These are phyloP conservation scores for Ecliptopera silaceata DNA, from an alignment of 2,888 invertebrate species.

Conservation along the genomic window DNA sequence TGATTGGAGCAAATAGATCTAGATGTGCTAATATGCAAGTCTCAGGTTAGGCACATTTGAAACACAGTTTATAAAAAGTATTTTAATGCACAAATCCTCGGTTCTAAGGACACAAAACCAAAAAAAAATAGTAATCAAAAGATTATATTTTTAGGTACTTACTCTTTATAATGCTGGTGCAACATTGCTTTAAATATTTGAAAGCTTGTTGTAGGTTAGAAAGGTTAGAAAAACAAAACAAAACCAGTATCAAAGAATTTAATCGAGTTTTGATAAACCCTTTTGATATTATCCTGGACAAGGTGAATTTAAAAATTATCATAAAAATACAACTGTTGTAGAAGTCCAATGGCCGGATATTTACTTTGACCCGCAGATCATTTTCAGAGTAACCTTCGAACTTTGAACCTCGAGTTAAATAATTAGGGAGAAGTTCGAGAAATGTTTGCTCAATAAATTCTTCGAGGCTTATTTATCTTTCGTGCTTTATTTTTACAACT, in stretches of 20 bases:
- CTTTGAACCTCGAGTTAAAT: constrained; percentile 26
- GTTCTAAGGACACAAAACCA: too few relatives aligned
- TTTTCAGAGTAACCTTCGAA: constrained; percentile 19
- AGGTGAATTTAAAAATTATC: not conserved
- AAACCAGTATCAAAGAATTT: too few relatives aligned
- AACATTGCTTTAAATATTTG: too few relatives aligned
- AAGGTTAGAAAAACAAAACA: too few relatives aligned
- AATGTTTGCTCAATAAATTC: constrained; percentile 21
- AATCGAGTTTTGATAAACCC: not conserved
- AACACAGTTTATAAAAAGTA: too few relatives aligned
- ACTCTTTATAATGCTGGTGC: too few relatives aligned
- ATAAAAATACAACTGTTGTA: constrained; percentile 20
- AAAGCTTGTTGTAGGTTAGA: too few relatives aligned
- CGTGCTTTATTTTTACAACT: constrained; percentile 17
- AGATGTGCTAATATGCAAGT: too few relatives aligned
- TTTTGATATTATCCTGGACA: not conserved
- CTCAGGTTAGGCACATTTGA: too few relatives aligned
- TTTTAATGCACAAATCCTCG: too few relatives aligned
- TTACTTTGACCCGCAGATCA: constrained; percentile 18
- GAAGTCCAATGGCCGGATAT: not conserved
- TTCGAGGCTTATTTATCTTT: constrained; percentile 19
- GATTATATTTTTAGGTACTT: too few relatives aligned
- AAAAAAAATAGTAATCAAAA: too few relatives aligned
- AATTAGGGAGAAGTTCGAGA: constrained; percentile 23
- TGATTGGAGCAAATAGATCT: not conserved